Evolutionary conservation across 53 echinoderm and acorn worm species (phyloP), one percentile per base, ranked within the genome.

Genomic region (Echinometra lucunter): DNA sequence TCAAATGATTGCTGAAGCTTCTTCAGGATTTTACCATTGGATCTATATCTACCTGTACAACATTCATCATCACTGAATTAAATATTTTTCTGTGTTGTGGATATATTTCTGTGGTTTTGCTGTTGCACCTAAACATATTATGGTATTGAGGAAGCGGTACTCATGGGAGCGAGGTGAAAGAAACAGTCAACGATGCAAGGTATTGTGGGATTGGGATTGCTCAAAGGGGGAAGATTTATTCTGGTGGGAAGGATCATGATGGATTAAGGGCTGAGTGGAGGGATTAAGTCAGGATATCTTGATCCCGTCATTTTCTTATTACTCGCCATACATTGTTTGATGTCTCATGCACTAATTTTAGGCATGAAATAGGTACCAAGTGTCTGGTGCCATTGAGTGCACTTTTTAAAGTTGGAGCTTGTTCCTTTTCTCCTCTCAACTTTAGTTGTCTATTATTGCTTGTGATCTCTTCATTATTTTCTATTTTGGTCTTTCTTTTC

Each of bases 91-190:
- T 1, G 38, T 78, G 38, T 78, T 19, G 23, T 40, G 42, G 69
- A 69, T 78, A 78, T 40, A 78, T 78, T 40, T 19, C 19, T 78
- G 30, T 88, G 88, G 88, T 88, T n/a, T 88, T 9, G 19, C n/a
- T n/a, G 42, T 63, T 7, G 0, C 19, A 38, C 55, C 56, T 88
- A n/a, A n/a, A n/a, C n/a, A n/a, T n/a, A 80, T 9, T 40, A 93
- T 93, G 93, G 93, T 93, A 1, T 80, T 80, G 23, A 93, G 81
- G 93, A 81, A 58, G 37, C 78, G 93, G 23, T 93, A 53, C 35
- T 93, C 93, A n/a, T 93, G 93, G 93, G 80, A 93, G 93, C 18
- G 93, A 55, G 47, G 93, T 12, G 81, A 93, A 38, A 75, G 93
- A 57, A 80, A 57, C 80, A 93, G 80, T 55, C 78, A 60, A 25